A percentile compares a stretch with the other conserved stretches of the same genome.
Evolutionary conservation across 2,113 vertebrate genomes (phyloP).

Genomic region (Benitochromis conjunctus): DNA sequence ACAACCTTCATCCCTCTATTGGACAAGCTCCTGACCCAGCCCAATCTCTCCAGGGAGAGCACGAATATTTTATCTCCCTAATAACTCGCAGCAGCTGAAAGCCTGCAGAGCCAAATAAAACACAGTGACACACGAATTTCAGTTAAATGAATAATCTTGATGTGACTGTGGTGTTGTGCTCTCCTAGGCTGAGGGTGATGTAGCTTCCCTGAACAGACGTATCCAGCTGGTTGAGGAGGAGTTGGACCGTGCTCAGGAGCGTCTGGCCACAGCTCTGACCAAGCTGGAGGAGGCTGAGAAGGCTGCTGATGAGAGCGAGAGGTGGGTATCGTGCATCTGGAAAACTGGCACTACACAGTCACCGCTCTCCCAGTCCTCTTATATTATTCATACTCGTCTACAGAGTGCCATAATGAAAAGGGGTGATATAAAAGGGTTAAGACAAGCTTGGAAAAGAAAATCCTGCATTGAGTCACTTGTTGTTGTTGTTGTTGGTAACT

Average conservation of each 20-base stretch:
- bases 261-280: slow-evolving; percentile 93
- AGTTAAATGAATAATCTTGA: neutral
- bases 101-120: neutral
- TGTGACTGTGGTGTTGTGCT: neutral
- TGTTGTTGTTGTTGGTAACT: neutral
- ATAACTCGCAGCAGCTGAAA: neutral
- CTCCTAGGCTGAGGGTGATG: slow-evolving; percentile 89
- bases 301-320: slow-evolving; percentile 97
- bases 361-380: neutral
- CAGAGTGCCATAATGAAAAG: neutral
- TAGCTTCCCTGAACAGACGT: slow-evolving; percentile 96
- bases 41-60: neutral
- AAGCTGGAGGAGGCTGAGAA: slow-evolving; percentile 99
- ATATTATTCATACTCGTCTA: neutral
- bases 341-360: neutral
- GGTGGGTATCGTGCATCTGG: slow-evolving; percentile 69
- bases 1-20: neutral
- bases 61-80: neutral
- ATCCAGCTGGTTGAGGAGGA: slow-evolving; percentile 99
- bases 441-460: neutral
- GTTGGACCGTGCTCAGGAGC: slow-evolving; percentile 97
- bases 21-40: neutral
- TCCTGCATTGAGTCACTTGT: neutral
- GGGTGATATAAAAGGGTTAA: neutral
- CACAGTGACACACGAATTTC: neutral